Base-by-base conservation (phyloP, 2,113 vertebrate species). In the Alouatta palliata region DNA sequence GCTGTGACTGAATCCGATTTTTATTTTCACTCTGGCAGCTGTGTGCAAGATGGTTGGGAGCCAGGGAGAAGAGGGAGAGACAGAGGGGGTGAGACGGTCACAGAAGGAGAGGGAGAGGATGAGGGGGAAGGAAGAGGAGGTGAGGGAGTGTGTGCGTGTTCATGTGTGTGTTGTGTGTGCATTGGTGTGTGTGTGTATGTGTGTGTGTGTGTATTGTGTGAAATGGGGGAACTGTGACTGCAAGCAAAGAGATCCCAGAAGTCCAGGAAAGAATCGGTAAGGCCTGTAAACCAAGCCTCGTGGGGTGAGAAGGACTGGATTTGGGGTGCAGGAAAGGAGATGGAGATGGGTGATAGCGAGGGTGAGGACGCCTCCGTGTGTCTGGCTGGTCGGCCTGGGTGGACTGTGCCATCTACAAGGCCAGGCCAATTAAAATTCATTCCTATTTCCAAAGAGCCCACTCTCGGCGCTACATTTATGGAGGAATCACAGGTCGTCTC, bases 401-500 rank as follows among this genome's bases (percentile, higher is more conserved):
- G 79, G 52, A 7, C 2, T 37, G 23, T 12, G 37, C 12, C 54
- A 1, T 23, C 66, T 25, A 9, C 32, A 25, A 76, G 73, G 35
- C 61, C 3, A 32, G 64, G 37, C 4, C 0, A 43, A 13, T 1
- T 23, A 1, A 6, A 23, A 14, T 10, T 0, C 7, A 32, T 25
- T 25, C 88, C 6, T 1, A 19, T 47, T 58, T 5, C 58, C 37
- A 21, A 35, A 37, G 95, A 35, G 35, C 4, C 80, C 20, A 20
- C 8, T 23, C 73, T 16, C 4, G 21, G 73, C 13, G 3, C 32
- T 30, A 8, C 20, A 5, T 0, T 19, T 3, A 5, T 6, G 32
- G 66, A 37, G n/a, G 10, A 32, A 13, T 5, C 1, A 2, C 3
- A 5, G 9, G 25, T 1, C 0, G 4, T 30, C 49, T 20, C 1